These are phyloP conservation scores for Gnatocerus cornutus DNA, from an alignment of 2,888 invertebrate genomes.

Conservation along the genomic window DNA sequence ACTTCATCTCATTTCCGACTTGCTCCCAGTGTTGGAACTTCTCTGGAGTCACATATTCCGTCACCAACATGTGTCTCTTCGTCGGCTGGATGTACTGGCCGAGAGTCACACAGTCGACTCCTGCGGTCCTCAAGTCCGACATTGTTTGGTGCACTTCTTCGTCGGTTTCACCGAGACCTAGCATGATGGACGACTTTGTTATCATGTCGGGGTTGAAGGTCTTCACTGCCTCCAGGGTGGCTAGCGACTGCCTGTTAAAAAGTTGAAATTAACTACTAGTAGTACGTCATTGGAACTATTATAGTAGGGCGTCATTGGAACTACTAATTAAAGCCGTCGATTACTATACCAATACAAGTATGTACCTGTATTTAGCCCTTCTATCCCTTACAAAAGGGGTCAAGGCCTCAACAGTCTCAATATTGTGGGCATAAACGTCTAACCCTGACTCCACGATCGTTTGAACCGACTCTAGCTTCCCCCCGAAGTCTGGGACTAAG, in stretches of 20 bases:
- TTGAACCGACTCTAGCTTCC: constrained; percentile 82
- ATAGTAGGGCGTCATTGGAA: too few species aligned
- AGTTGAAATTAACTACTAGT: not conserved
- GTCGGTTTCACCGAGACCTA: constrained; percentile 95
- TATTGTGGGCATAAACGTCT: constrained; percentile 98
- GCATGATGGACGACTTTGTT: constrained; percentile 99
- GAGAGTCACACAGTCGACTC: constrained; percentile 96
- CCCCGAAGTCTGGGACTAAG: constrained; percentile 96
- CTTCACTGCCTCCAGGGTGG: constrained; percentile 88
- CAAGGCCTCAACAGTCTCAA: constrained; percentile 95
- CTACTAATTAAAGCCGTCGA: too few species aligned
- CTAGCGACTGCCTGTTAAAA: constrained; percentile 83
- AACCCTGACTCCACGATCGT: constrained; percentile 87
- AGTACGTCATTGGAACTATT: too few species aligned
- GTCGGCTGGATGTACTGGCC: constrained; percentile 99
- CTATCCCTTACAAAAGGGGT: constrained; percentile 95
- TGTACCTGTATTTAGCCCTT: constrained; percentile 84
- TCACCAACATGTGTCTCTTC: constrained; percentile 92
- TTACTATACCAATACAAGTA: too few species aligned
- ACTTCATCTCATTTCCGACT: constrained; percentile 88
- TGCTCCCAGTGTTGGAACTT: constrained; percentile 92
- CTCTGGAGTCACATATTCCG: constrained; percentile 96
- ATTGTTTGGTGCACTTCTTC: constrained; percentile 90
- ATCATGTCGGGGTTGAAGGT: constrained; percentile 85
- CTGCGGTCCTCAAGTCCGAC: constrained; percentile 85